Conservation (phyloP, 1,140 invertebrate genomes). For the Idris sp. region DNA sequence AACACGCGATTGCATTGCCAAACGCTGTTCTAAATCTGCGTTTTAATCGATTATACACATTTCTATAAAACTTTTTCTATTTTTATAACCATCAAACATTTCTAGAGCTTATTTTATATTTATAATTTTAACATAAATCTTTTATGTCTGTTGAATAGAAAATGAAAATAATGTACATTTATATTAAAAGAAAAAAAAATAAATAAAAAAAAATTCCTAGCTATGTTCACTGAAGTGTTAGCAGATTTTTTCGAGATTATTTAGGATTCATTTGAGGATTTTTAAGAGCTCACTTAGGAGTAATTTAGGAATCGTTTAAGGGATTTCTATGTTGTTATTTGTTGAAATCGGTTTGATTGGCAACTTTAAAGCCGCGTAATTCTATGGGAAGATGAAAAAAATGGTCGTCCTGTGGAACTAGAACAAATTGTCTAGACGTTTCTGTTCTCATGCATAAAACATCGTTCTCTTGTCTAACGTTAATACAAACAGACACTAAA, state of each 20-base stretch:
- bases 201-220: too few species aligned
- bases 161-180: too few species aligned
- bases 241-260: too few species aligned
- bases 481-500: slow-evolving; percentile 69
- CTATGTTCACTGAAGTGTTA: too few species aligned
- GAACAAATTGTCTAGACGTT: slow-evolving; percentile 67
- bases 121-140: background rate
- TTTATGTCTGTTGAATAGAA: too few species aligned
- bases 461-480: slow-evolving; percentile 62
- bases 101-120: background rate
- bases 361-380: slow-evolving; percentile 12
- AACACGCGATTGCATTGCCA: slow-evolving; percentile 35
- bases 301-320: too few species aligned
- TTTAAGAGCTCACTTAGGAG: too few species aligned
- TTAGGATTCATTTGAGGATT: too few species aligned
- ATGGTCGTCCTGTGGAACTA: slow-evolving; percentile 39
- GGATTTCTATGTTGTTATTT: too few species aligned
- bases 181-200: too few species aligned
- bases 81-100: background rate
- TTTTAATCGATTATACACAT: slow-evolving; percentile 14
- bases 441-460: slow-evolving; percentile 71
- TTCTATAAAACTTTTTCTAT: too few species aligned
- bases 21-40: slow-evolving; percentile 29
- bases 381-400: slow-evolving; percentile 30
- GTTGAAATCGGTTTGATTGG: background rate